A percentile compares a stretch with the other conserved stretches of the same genome.
phyloP scores from a whole-genome alignment of 2,113 vertebrate genomes.

The Lethenteron reissneri region DNA sequence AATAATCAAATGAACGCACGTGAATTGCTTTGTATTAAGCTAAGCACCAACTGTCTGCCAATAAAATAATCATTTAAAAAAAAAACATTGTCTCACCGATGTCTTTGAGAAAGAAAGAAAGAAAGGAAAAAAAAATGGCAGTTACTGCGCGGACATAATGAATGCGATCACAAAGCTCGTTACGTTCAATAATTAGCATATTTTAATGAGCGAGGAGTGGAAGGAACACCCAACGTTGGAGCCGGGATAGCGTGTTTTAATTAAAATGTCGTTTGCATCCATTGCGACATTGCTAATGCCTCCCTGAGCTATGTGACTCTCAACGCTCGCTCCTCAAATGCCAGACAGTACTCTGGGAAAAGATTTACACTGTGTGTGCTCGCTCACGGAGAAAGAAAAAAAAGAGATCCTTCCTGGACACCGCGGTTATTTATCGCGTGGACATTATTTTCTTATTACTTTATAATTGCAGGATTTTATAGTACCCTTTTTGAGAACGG shows the following conservation, averaged over 20 bases:
- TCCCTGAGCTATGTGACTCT: conserved; percentile 2
- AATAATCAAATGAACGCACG: too few species aligned
- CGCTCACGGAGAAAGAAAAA: too few species aligned
- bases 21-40: too few species aligned
- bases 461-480: too few species aligned
- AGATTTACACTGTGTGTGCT: too few species aligned
- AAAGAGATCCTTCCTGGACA: too few species aligned
- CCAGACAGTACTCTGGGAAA: too few species aligned
- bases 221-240: background rate
- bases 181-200: conserved; percentile 2
- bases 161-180: background rate
- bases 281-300: conserved; percentile 1
- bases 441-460: too few species aligned
- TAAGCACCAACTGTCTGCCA: too few species aligned
- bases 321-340: background rate
- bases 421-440: too few species aligned
- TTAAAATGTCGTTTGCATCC: conserved; percentile 7
- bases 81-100: background rate
- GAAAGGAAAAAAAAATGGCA: background rate
- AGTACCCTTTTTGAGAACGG: too few species aligned
- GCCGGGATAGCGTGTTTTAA: conserved; percentile 1
- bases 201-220: background rate
- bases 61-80: background rate
- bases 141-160: background rate
- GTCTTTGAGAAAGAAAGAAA: conserved; percentile 1